Evolutionary conservation across 2,797 vertebrate species (phyloP).

Genomic region (Pseudopleuronectes americanus): DNA sequence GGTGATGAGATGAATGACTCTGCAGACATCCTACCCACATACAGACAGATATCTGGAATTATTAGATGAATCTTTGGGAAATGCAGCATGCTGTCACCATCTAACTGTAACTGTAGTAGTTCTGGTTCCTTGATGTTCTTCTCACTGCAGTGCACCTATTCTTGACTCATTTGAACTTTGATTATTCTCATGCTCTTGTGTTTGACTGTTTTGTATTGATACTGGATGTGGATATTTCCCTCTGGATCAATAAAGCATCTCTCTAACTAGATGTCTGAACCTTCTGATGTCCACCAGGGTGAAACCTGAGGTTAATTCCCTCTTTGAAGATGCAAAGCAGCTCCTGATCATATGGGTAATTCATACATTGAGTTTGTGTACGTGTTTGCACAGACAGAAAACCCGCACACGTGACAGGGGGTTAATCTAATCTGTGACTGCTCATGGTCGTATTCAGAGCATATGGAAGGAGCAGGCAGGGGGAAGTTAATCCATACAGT

Average conservation of each 20-base stretch:
- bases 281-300: conserved; percentile 3
- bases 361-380: background rate
- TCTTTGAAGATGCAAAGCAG: conserved; percentile 9
- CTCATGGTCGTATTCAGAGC: conserved; percentile 31
- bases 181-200: too few species aligned
- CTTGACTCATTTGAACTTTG: too few species aligned
- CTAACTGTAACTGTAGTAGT: background rate
- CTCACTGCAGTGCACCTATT: too few species aligned
- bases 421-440: conserved; percentile 47
- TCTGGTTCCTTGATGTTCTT: too few species aligned
- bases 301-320: conserved; percentile 11
- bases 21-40: too few species aligned
- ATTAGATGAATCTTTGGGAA: background rate
- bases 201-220: too few species aligned
- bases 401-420: conserved; percentile 15
- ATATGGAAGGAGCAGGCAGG: conserved; percentile 58
- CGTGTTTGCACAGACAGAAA: conserved; percentile 29
- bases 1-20: too few species aligned
- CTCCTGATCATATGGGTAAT: conserved; percentile 15
- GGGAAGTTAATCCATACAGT: conserved; percentile 63
- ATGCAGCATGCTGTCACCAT: background rate
- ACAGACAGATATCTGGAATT: background rate
- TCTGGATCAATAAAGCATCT: too few species aligned
- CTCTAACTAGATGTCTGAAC: conserved; percentile 5
- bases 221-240: too few species aligned